Conservation (phyloP, 1,140 invertebrate genomes). For the Microplitis demolitor region DNA sequence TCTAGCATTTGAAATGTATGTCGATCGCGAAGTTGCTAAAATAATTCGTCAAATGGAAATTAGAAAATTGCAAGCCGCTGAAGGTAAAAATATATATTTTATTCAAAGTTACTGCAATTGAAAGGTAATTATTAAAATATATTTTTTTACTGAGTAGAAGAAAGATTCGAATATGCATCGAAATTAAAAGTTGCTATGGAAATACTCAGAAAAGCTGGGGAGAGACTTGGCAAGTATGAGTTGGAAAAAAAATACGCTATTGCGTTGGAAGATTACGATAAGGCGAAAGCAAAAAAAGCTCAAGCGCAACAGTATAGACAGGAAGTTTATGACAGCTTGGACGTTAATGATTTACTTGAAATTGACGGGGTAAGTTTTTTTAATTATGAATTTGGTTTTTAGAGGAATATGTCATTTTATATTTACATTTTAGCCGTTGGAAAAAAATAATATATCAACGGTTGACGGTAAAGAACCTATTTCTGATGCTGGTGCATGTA, state of each 20-base stretch:
- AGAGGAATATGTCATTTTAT: neutral
- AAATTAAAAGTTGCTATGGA: slow-evolving; percentile 85
- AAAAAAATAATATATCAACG: slow-evolving; percentile 59
- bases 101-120: slow-evolving; percentile 3
- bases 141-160: slow-evolving; percentile 64
- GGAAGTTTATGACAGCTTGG: slow-evolving; percentile 72
- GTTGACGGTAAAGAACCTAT: slow-evolving; percentile 47
- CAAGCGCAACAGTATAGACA: slow-evolving; percentile 83
- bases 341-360: slow-evolving; percentile 80
- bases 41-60: slow-evolving; percentile 86
- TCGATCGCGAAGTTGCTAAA: slow-evolving; percentile 88
- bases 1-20: slow-evolving; percentile 96
- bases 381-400: neutral
- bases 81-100: slow-evolving; percentile 57
- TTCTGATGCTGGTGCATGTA: slow-evolving; percentile 36
- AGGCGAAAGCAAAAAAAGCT: slow-evolving; percentile 84
- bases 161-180: slow-evolving; percentile 90
- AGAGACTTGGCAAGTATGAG: slow-evolving; percentile 87
- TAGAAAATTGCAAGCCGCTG: slow-evolving; percentile 84
- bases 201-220: slow-evolving; percentile 81
- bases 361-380: slow-evolving; percentile 68
- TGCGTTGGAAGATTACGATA: slow-evolving; percentile 87
- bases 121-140: slow-evolving; percentile 12
- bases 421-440: slow-evolving; percentile 42
- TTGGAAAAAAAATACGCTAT: slow-evolving; percentile 90